Base-by-base conservation (phyloP, 1,140 invertebrate species). In the Bombus sylvicola region DNA sequence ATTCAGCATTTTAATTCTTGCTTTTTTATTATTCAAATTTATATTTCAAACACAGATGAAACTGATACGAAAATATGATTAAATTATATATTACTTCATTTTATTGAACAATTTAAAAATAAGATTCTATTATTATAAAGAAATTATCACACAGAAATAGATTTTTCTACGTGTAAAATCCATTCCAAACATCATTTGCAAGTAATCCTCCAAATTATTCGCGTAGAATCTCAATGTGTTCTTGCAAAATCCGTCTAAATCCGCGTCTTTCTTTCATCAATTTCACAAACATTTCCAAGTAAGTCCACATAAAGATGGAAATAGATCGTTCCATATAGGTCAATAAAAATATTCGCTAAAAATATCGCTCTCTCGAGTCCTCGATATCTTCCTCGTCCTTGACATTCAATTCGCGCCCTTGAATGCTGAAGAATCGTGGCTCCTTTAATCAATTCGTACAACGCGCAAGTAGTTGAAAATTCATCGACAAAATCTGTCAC, bases 311-410 rank as follows among this genome's bases (percentile, higher is more conserved):
- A 12, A 69, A 41, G 39, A n/a, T 72, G 25, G 41, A 43, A 72
- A 72, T 41, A 72, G 12, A 72, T 72, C 28, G 13, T n/a, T 41
- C 39, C 39, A 25, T 22, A n/a, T 37, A 41, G 69, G 28, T 72
- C 37, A 34, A 13, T 72, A 41, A 41, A 72, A 72, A 72, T 72
- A 72, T 18, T 72, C 37, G 69, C 69, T 72, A 41, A 72, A 72
- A 72, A 72, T 72, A 72, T 41, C 69, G 34, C 13, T 18, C 28
- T 39, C 68, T 39, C 37, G 68, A 69, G 13, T 69, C 10, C 22
- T 28, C 37, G 8, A 71, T 62, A 62, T 13, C 10, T 62, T n/a
- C 3, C 28, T n/a, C 12, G 28, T 62, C 59, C 59, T 62, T 62
- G 59, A 62, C 59, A 62, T 62, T 62, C 59, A 13, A 62, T 62